phyloP scores from a whole-genome alignment of 2,797 vertebrate genomes.

The Typhlichthys eigenmanni region DNA sequence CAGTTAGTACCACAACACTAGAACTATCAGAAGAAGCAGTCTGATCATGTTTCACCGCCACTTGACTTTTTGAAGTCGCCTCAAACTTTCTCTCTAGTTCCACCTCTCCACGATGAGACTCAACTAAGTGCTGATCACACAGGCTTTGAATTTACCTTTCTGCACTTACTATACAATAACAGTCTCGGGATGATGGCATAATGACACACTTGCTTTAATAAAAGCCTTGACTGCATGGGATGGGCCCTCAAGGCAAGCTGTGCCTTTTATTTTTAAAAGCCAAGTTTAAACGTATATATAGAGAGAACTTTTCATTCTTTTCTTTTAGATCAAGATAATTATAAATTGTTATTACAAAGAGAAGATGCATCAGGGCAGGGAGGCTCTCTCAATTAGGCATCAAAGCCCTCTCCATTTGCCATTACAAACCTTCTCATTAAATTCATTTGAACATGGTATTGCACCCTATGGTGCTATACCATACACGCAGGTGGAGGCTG shows the following conservation, averaged over 20 bases:
- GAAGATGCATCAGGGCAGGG: constrained; percentile 76
- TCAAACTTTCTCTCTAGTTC: no score
- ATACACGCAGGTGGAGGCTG: constrained; percentile 32
- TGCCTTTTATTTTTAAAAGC: constrained; percentile 79
- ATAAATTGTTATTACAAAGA: constrained; percentile 88
- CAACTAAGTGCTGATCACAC: constrained; percentile 81
- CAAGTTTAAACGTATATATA: neutral
- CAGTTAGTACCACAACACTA: no score
- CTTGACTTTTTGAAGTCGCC: no score
- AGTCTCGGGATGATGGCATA: constrained; percentile 70
- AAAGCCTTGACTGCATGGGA: constrained; percentile 70
- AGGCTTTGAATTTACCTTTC: constrained; percentile 82
- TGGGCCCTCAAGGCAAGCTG: constrained; percentile 83
- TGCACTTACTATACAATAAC: constrained; percentile 64
- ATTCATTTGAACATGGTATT: constrained; percentile 62
- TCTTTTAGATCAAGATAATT: constrained; percentile 85
- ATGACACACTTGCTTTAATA: constrained; percentile 76
- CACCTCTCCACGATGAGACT: constrained; percentile 48
- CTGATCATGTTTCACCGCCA: no score
- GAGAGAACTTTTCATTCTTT: constrained; percentile 69
- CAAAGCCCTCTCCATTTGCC: constrained; percentile 70
- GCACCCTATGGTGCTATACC: constrained; percentile 61
- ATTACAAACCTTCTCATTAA: constrained; percentile 69
- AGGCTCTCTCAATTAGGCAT: constrained; percentile 80
- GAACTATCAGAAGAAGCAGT: no score